phyloP scores from a whole-genome alignment of 2,888 invertebrate genomes.

The Synanthedon andrenaeformis region DNA sequence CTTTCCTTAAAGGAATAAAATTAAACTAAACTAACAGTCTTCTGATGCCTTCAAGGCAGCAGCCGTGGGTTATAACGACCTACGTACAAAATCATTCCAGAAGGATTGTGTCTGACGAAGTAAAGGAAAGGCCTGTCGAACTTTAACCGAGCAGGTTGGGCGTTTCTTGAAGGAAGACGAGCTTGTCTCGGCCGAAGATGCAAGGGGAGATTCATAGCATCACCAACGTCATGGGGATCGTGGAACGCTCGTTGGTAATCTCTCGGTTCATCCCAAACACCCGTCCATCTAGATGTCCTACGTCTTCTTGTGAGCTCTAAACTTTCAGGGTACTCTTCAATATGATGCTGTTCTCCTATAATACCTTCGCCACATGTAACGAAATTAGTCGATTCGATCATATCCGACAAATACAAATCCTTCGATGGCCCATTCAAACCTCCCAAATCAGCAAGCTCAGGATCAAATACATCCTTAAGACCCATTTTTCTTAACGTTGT shows the following conservation, averaged over 20 bases:
- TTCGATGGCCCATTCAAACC: slow-evolving; percentile 85
- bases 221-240: slow-evolving; percentile 71
- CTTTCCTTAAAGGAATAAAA: slow-evolving; percentile 60
- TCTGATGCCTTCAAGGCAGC: slow-evolving; percentile 71
- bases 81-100: slow-evolving; percentile 90
- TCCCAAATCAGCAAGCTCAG: slow-evolving; percentile 82
- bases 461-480: slow-evolving; percentile 81
- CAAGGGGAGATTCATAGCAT: slow-evolving; percentile 72
- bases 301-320: slow-evolving; percentile 48
- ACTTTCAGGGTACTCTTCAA: slow-evolving; percentile 84
- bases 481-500: slow-evolving; percentile 84
- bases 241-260: slow-evolving; percentile 78
- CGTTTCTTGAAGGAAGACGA: slow-evolving; percentile 74
- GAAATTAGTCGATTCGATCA: slow-evolving; percentile 86
- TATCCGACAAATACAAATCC: slow-evolving; percentile 85
- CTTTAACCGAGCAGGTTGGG: slow-evolving; percentile 76
- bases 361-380: slow-evolving; percentile 83
- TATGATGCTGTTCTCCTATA: slow-evolving; percentile 80
- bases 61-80: slow-evolving; percentile 89
- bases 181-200: slow-evolving; percentile 80
- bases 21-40: slow-evolving; percentile 65
- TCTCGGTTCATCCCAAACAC: slow-evolving; percentile 66
- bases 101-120: slow-evolving; percentile 90
- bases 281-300: slow-evolving; percentile 58
- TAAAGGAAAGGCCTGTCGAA: slow-evolving; percentile 91